Evolutionary conservation across 2,113 vertebrate species (phyloP).

Genomic region (Myodes glareolus): DNA sequence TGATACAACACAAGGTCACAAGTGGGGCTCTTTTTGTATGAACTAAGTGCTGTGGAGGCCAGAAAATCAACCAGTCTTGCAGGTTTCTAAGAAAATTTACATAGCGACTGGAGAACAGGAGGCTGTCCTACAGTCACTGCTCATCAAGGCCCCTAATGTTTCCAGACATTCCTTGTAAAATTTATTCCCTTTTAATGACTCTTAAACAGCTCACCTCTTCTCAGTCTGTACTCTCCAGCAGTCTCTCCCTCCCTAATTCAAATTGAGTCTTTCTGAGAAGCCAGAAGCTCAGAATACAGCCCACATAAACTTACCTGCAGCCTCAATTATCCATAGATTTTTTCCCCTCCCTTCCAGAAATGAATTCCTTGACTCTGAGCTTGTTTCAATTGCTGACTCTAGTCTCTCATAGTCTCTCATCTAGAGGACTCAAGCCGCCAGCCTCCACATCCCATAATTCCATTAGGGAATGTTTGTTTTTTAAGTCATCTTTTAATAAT

Average conservation of each 20-base stretch:
- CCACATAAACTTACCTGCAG: not conserved
- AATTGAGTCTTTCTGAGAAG: constrained; percentile 26
- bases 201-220: not conserved
- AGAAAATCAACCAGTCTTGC: not conserved
- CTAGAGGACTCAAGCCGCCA: not conserved
- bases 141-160: not conserved
- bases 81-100: not conserved
- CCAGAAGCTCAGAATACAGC: not conserved
- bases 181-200: not conserved
- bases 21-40: not conserved
- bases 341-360: not conserved
- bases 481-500: not conserved
- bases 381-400: constrained; percentile 2
- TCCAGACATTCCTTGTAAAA: not conserved
- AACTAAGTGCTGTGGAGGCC: not conserved
- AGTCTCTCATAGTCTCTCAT: not conserved
- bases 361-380: not conserved
- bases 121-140: not conserved
- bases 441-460: not conserved
- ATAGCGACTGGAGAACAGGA: not conserved
- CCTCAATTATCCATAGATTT: not conserved
- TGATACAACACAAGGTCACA: not conserved
- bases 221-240: not conserved
- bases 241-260: not conserved
- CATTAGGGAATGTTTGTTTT: not conserved